These are phyloP conservation scores for Platygyra sinensis DNA, from an alignment of 64 coral and sea anemone genomes.

Conservation along the genomic window DNA sequence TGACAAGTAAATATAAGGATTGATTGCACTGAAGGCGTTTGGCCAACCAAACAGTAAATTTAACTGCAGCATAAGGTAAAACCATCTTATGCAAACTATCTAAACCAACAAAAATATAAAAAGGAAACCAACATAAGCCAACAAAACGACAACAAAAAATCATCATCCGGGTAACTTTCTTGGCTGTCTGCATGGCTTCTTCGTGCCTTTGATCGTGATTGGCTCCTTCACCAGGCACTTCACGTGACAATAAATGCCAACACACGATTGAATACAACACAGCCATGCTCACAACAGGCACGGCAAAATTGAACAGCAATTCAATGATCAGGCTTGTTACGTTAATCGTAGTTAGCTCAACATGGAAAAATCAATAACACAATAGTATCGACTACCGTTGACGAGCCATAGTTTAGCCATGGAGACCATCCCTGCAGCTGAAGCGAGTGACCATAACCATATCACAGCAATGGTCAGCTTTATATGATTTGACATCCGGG, in stretches of 20 bases:
- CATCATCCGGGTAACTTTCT: slow-evolving; percentile 31
- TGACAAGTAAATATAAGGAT: background rate
- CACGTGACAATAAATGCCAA: background rate
- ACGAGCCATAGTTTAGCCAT: background rate
- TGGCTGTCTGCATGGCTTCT: slow-evolving; percentile 19
- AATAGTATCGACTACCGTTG: background rate
- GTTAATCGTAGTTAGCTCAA: background rate
- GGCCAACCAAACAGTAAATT: background rate
- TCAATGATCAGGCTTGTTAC: background rate
- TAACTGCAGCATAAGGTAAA: background rate
- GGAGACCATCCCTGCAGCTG: background rate
- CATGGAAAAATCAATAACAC: background rate
- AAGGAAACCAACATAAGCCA: slow-evolving; percentile 7
- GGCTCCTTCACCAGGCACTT: background rate
- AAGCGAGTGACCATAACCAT: background rate
- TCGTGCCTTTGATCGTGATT: background rate
- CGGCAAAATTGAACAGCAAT: background rate
- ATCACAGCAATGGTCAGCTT: background rate
- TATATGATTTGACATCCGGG: background rate
- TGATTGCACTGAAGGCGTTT: background rate
- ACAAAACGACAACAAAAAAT: background rate
- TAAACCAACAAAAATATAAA: background rate
- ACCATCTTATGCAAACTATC: background rate
- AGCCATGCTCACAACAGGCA: background rate
- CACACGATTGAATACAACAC: slow-evolving; percentile 4